Conservation (phyloP, 2,113 vertebrate species). For the Aspidoscelis tigris region DNA sequence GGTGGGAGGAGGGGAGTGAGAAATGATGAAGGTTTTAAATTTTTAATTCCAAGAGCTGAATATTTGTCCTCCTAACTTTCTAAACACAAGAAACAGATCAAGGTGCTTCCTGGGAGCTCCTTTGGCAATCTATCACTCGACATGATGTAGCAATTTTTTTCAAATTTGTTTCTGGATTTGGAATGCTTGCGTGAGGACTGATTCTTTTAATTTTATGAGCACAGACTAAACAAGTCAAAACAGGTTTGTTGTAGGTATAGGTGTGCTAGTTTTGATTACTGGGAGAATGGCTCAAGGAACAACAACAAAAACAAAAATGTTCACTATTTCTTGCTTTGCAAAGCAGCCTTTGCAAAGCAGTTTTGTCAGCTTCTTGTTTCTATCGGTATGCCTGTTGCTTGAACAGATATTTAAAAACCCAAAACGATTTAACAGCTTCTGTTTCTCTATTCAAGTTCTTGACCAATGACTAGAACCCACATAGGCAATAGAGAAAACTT, state of each 20-base stretch:
- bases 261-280: constrained; percentile 67
- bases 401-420: constrained; percentile 62
- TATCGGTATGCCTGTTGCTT: constrained; percentile 60
- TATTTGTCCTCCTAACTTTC: constrained; percentile 59
- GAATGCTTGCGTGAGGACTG: constrained; percentile 79
- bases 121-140: constrained; percentile 79
- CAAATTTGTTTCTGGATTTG: constrained; percentile 81
- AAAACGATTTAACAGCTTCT: constrained; percentile 62
- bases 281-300: constrained; percentile 48
- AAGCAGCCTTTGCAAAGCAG: constrained; percentile 56
- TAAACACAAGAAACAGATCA: constrained; percentile 59
- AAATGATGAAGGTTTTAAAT: constrained; percentile 46
- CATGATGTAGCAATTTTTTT: constrained; percentile 79
- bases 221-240: constrained; percentile 78
- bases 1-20: too few species aligned
- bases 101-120: constrained; percentile 68
- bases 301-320: constrained; percentile 11
- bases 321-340: constrained; percentile 54
- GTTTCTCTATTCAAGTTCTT: constrained; percentile 64
- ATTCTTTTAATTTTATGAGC: constrained; percentile 81
- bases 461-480: constrained; percentile 41
- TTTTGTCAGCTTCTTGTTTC: constrained; percentile 61
- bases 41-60: constrained; percentile 72
- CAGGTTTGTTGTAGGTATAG: constrained; percentile 74
- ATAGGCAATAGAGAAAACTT: constrained; percentile 17